A percentile compares a stretch with the other conserved stretches of the same genome.
phyloP scores from a whole-genome alignment of 2,888 invertebrate species.

The Tanytarsus gracilentus region DNA sequence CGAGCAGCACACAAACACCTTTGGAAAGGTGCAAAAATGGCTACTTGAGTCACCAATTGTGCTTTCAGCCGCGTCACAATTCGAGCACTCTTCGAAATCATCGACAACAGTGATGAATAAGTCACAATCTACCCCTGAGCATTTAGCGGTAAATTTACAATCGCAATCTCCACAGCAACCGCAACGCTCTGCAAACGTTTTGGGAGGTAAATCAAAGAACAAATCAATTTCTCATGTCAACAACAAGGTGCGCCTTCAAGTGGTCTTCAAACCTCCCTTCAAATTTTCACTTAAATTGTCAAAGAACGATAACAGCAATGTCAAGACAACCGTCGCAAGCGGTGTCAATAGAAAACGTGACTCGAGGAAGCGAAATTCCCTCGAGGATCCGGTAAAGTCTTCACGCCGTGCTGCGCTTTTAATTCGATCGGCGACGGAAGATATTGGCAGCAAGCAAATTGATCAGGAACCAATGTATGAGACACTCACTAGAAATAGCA shows the following conservation, averaged over 20 bases:
- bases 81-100: constrained; percentile 42
- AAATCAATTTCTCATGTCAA: constrained; percentile 65
- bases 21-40: constrained; percentile 81
- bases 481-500: constrained; percentile 38
- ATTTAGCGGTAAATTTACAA: not conserved
- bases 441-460: constrained; percentile 37
- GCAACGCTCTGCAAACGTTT: constrained; percentile 48
- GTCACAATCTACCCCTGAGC: constrained; percentile 75
- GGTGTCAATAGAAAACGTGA: constrained; percentile 30
- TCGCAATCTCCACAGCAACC: constrained; percentile 44
- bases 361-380: constrained; percentile 30
- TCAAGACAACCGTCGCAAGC: constrained; percentile 42
- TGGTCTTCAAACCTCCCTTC: constrained; percentile 80
- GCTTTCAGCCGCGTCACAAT: constrained; percentile 37
- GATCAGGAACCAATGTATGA: constrained; percentile 42
- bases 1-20: constrained; percentile 42
- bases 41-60: constrained; percentile 60
- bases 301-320: constrained; percentile 38
- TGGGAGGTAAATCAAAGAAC: constrained; percentile 48
- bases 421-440: constrained; percentile 35
- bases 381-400: constrained; percentile 27
- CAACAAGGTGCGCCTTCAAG: constrained; percentile 68
- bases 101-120: constrained; percentile 50
- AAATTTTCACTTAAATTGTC: constrained; percentile 71
- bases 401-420: constrained; percentile 39